These are phyloP conservation scores for Passerina amoena DNA, from an alignment of 2,113 vertebrate species.

Conservation along the genomic window DNA sequence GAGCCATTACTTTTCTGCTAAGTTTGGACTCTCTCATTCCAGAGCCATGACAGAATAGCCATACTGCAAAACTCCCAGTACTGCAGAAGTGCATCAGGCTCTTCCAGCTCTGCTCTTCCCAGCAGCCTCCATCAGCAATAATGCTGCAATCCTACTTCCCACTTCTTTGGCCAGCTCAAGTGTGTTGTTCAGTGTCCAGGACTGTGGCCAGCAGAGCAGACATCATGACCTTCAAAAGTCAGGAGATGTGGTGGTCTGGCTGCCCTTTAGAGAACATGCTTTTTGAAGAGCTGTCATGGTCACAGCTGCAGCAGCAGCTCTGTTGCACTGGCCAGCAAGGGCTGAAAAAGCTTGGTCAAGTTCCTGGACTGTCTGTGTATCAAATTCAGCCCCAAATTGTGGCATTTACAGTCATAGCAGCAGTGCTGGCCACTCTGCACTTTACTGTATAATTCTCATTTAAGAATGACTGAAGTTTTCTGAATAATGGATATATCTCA, in stretches of 20 bases:
- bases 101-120: background rate
- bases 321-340: background rate
- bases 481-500: background rate
- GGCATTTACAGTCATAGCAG: background rate
- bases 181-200: background rate
- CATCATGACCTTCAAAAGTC: background rate
- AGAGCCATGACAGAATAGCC: background rate
- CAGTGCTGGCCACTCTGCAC: background rate
- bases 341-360: background rate
- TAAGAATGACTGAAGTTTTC: slow-evolving; percentile 2
- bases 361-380: background rate
- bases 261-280: background rate
- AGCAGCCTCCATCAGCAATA: background rate
- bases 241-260: background rate
- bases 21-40: background rate
- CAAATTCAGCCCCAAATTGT: background rate
- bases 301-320: background rate
- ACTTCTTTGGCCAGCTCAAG: background rate
- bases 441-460: background rate
- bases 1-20: background rate
- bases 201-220: background rate
- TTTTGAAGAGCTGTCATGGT: background rate
- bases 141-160: background rate
- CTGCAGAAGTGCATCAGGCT: background rate
- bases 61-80: background rate